phyloP scores from a whole-genome alignment of 2,113 vertebrate genomes.

The Nyctibius bracteatus region DNA sequence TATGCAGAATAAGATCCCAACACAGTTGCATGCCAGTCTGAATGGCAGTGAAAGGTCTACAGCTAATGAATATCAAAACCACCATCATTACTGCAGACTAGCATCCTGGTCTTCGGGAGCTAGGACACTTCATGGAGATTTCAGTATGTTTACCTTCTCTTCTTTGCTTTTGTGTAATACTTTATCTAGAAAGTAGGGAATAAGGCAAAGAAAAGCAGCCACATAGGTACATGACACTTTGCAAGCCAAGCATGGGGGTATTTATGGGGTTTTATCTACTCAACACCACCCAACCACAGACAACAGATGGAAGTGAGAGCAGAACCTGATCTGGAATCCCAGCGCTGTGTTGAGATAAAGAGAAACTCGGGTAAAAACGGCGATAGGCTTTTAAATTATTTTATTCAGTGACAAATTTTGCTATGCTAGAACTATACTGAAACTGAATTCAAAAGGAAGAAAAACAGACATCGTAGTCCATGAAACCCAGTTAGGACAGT shows the following conservation, averaged over 20 bases:
- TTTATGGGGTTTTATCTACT: not conserved
- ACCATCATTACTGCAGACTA: not conserved
- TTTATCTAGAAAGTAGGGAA: not conserved
- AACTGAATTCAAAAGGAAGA: not conserved
- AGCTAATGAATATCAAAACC: not conserved
- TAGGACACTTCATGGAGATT: not conserved
- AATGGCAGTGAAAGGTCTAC: not conserved
- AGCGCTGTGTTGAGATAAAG: not conserved
- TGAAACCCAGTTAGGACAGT: not conserved
- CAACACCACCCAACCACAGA: not conserved
- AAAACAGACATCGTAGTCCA: not conserved
- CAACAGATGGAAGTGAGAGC: not conserved
- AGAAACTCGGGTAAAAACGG: not conserved
- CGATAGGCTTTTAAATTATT: not conserved
- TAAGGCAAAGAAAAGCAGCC: not conserved
- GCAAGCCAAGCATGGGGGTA: not conserved
- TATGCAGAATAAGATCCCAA: not conserved
- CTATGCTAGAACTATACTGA: not conserved
- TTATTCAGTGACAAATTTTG: not conserved
- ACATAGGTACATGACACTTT: fast-evolving
- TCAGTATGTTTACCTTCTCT: not conserved
- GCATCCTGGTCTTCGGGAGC: not conserved
- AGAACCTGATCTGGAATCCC: not conserved
- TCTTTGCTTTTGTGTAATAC: not conserved
- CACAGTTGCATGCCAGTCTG: not conserved